Base-by-base conservation (phyloP, 1,140 invertebrate genomes). In the Ips nitidus region DNA sequence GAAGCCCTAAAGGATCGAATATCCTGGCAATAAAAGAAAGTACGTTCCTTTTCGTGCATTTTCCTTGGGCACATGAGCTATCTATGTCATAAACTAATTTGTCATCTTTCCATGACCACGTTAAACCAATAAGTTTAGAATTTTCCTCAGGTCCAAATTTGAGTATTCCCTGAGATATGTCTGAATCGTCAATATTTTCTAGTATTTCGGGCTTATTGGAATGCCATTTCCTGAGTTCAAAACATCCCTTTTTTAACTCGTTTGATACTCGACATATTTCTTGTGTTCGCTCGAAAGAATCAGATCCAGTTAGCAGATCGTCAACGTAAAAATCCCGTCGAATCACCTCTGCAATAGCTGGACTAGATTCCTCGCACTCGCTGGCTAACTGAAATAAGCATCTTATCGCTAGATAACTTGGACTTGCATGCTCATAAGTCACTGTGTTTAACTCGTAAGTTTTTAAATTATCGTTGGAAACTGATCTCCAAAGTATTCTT, bases 21-120 rank as follows among this genome's bases (percentile, higher is more conserved):
- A n/a, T n/a, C n/a, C n/a, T n/a, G 76, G 76, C 5, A 41, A 72
- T 70, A 5, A 56, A 38, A 38, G 77, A 78, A 50, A 78, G 62
- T 69, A 79, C 73, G 38, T 38, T 43, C 7, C 77, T 62, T 74
- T 79, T 79, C 43, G 76, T 77, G 58, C 73, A 57, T 59, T 62
- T 66, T 36, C 4, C 41, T 43, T 47, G 40, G 2, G 3, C n/a
- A 3, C 2, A 40, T 36, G n/a, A 3, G 36, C 3, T 45, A 80
- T 75, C 6, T 8, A 52, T 43, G 65, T 72, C 4, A 57, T 56
- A 60, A 52, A 73, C 2, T 61, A 52, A 56, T 56, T 52, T 52
- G 66, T 74, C 71, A 47, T 40, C 4, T 4, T 2, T 45, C 39
- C 52, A 42, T 40, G 61, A 62, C 73, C 73, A 74, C 2, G 52